Conservation (phyloP, 1,140 invertebrate species). For the Drosophila tani region DNA sequence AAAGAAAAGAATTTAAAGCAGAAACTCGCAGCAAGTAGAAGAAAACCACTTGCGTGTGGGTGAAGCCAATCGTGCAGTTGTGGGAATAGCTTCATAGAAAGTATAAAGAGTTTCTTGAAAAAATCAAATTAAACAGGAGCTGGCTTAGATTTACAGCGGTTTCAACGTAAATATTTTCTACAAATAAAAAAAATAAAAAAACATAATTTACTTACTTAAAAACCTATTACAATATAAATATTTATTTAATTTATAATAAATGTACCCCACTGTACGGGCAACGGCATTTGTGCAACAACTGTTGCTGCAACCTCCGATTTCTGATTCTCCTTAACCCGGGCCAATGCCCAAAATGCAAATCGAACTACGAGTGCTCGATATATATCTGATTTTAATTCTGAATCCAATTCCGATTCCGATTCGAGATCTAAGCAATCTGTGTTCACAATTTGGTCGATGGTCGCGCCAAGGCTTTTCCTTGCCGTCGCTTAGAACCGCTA, state of each 20-base stretch:
- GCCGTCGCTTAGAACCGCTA: conserved; percentile 58
- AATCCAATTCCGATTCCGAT: conserved; percentile 44
- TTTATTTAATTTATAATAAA: not conserved
- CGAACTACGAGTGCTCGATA: conserved; percentile 59
- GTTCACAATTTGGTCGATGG: conserved; percentile 53
- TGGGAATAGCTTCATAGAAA: not conserved
- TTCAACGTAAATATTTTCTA: not conserved
- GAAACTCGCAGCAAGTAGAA: conserved; percentile 18
- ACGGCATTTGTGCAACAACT: conserved; percentile 58
- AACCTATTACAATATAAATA: not conserved
- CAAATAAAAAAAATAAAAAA: too few species aligned
- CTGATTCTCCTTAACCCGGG: conserved; percentile 29
- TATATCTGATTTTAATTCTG: conserved; percentile 38
- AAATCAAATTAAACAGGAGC: not conserved
- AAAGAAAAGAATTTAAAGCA: conserved; percentile 29
- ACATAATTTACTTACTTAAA: not conserved
- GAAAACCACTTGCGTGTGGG: conserved; percentile 39
- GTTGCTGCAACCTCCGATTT: conserved; percentile 27
- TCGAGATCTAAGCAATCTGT: not conserved
- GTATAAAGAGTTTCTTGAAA: not conserved
- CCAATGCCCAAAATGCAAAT: conserved; percentile 69
- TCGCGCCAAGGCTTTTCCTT: conserved; percentile 73
- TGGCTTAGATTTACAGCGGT: too few species aligned
- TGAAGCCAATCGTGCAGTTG: conserved; percentile 1
- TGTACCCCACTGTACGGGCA: conserved; percentile 28